Evolutionary conservation across 2,113 vertebrate species (phyloP).

Genomic region (Micronisus gabar): DNA sequence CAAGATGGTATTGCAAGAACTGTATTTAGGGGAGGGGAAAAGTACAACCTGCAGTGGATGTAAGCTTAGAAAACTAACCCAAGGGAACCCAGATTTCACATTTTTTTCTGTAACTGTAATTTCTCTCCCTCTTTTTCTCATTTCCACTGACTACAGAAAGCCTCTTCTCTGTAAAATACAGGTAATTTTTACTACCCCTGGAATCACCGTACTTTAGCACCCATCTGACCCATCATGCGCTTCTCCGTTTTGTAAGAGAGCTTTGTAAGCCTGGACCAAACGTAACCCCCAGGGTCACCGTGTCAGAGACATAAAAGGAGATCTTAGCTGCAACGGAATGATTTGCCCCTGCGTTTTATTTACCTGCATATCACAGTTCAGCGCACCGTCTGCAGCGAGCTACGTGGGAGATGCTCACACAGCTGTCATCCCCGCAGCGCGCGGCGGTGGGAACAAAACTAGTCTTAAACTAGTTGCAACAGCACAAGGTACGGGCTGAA

Average conservation of each 20-base stretch:
- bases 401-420: neutral
- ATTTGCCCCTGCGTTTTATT: neutral
- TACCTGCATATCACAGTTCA: neutral
- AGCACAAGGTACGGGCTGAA: neutral
- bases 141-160: neutral
- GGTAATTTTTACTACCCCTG: neutral
- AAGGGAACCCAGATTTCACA: neutral
- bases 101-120: neutral
- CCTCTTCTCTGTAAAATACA: neutral
- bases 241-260: neutral
- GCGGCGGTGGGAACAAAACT: neutral
- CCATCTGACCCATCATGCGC: fast-evolving
- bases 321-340: neutral
- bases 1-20: neutral
- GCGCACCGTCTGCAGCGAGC: neutral
- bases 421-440: fast-evolving
- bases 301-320: neutral
- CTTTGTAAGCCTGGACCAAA: neutral
- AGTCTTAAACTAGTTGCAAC: neutral
- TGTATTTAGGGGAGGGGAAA: neutral
- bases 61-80: neutral
- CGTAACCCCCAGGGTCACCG: fast-evolving
- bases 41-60: neutral
- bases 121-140: neutral
- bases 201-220: neutral